phyloP scores from a whole-genome alignment of 2,888 invertebrate genomes.

The Papilio elwesi region DNA sequence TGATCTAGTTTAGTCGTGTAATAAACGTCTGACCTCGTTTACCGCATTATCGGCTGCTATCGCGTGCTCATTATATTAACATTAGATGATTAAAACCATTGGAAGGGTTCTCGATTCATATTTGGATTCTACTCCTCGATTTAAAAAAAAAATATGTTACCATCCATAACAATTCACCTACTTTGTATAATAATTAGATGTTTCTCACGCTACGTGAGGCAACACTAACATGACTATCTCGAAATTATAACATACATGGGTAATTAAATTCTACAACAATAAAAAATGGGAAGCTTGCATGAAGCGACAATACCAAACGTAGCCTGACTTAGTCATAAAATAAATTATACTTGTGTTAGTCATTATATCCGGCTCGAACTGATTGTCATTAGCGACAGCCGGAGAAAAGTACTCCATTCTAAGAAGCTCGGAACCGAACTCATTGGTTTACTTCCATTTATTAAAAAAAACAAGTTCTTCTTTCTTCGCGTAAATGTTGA shows the following conservation, averaged over 20 bases:
- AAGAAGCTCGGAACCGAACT: background rate
- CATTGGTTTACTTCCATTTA: background rate
- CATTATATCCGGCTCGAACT: slow-evolving; percentile 29
- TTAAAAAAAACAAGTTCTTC: background rate
- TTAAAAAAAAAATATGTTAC: slow-evolving; percentile 1
- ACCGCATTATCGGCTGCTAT: slow-evolving; percentile 77
- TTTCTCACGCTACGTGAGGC: slow-evolving; percentile 18
- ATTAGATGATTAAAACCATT: slow-evolving; percentile 60
- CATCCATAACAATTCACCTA: slow-evolving; percentile 14
- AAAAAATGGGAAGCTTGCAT: slow-evolving; percentile 15
- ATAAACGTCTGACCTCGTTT: slow-evolving; percentile 82
- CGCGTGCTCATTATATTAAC: slow-evolving; percentile 72
- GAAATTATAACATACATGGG: slow-evolving; percentile 11
- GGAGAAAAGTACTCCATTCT: slow-evolving; percentile 8
- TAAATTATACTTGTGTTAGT: slow-evolving; percentile 28
- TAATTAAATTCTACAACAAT: slow-evolving; percentile 20
- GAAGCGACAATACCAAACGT: slow-evolving; percentile 22
- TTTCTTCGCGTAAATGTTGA: too few relatives aligned
- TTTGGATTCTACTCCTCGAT: slow-evolving; percentile 40
- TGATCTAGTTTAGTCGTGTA: slow-evolving; percentile 80
- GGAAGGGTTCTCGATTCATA: slow-evolving; percentile 49
- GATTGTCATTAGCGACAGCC: slow-evolving; percentile 22
- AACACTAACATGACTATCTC: slow-evolving; percentile 1
- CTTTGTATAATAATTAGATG: slow-evolving; percentile 7
- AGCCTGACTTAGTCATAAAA: slow-evolving; percentile 26